A percentile compares a stretch with the other conserved stretches of the same genome.
phyloP scores from a whole-genome alignment of 2,888 invertebrate genomes.

The Philonicus albiceps region DNA sequence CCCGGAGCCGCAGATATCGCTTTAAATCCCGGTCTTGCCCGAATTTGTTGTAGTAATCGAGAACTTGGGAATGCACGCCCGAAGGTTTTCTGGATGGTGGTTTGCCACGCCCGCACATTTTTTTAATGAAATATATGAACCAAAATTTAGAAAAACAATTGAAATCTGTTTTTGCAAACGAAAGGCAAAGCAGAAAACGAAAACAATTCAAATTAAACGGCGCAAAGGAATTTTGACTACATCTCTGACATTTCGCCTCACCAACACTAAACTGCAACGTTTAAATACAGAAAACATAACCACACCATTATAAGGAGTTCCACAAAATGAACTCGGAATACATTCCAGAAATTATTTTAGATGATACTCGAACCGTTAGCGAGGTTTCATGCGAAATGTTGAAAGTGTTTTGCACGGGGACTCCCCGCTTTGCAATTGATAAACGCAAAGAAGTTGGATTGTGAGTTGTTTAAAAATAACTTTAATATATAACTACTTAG shows the following conservation, averaged over 20 bases:
- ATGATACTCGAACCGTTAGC: neutral
- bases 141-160: too few species aligned
- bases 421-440: too few species aligned
- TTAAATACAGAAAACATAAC: neutral
- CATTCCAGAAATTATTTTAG: too few species aligned
- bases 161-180: neutral
- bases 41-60: constrained; percentile 76
- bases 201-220: constrained; percentile 6
- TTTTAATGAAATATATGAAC: neutral
- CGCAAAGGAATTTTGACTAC: neutral
- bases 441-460: too few species aligned
- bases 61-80: constrained; percentile 56
- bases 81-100: neutral
- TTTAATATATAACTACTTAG: too few species aligned
- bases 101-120: neutral
- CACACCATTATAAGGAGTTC: neutral
- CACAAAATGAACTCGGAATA: neutral
- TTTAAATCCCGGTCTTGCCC: constrained; percentile 73
- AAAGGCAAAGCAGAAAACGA: neutral
- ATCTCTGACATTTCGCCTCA: neutral
- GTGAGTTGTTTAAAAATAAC: too few species aligned
- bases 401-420: too few species aligned
- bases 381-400: too few species aligned
- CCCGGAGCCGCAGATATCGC: constrained; percentile 68
- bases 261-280: neutral